Evolutionary conservation across 2,888 invertebrate species (phyloP), one percentile per base, ranked within the genome.

Genomic region (Cosmopolites sordidus): DNA sequence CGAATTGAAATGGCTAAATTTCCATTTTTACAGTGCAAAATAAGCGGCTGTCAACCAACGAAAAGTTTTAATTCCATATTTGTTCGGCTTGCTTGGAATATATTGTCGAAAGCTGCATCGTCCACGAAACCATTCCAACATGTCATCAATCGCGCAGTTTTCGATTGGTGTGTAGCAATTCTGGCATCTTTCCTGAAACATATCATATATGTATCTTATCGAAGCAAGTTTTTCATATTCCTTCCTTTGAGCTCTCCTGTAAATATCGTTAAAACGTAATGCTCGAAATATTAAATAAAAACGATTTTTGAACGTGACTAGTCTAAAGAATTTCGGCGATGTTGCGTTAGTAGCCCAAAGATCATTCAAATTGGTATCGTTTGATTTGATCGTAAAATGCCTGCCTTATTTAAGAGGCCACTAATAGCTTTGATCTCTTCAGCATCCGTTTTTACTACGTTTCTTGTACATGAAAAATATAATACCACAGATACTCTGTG

Each of bases 111-210:
- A 48, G 39, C 48, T 41, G 41, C 48, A 48, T 12, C 41, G 1
- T 33, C 47, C 38, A 15, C 41, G 38, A 48, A 48, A 29, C 47
- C 27, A n/a, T n/a, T n/a, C 41, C 41, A 48, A 17, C 49, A 49
- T 49, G 30, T 49, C 49, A 33, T 43, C 30, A 18, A 49, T 49
- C 30, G 42, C 42, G 16, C 41, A 41, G 16, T 41, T 41, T 15
- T 41, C 41, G 16, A 11, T 15, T 6, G 27, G 27, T 27, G 27
- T 27, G 27, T 27, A 27, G 27, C 27, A 27, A 9, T 2, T n/a
- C n/a, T 33, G 16, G 16, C 45, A 45, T 11, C 33, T 33, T 14
- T 45, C 43, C 4, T 17, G 33, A 17, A 27, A 45, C 17, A 3
- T 33, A 11, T 33, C 33, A 16, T 15, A 30, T 15, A 45, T 33